These are phyloP conservation scores for Pediacus dermestoides DNA, from an alignment of 2,888 invertebrate species.

Conservation along the genomic window DNA sequence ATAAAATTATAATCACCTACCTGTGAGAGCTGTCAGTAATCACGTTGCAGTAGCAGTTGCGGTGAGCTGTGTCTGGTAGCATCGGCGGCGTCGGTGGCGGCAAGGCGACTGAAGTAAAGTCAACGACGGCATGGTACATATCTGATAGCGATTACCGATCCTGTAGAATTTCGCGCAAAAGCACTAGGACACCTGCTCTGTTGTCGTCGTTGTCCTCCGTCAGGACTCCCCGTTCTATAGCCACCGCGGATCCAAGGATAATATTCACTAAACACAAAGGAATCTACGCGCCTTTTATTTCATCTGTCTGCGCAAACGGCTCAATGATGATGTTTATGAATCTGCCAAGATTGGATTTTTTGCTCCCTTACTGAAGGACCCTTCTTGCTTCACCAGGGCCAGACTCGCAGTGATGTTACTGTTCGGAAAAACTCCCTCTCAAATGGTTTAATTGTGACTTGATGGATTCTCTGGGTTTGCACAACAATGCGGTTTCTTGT, in stretches of 20 bases:
- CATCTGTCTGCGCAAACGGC: slow-evolving; percentile 22
- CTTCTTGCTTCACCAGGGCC: no score
- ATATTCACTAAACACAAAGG: slow-evolving; percentile 24
- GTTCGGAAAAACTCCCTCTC: no score
- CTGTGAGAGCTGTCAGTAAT: slow-evolving; percentile 18
- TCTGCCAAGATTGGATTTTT: slow-evolving; percentile 6
- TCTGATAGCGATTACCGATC: slow-evolving; percentile 47
- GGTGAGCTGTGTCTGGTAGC: slow-evolving; percentile 16
- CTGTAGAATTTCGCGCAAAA: slow-evolving; percentile 44
- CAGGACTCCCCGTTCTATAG: neutral
- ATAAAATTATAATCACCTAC: no score
- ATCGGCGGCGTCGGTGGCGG: slow-evolving; percentile 30
- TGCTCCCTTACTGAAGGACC: neutral
- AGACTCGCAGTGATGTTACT: no score
- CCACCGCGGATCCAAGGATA: slow-evolving; percentile 16
- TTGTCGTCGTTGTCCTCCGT: slow-evolving; percentile 17
- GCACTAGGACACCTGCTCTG: slow-evolving; percentile 44
- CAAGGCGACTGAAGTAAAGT: slow-evolving; percentile 40
- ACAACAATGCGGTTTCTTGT: no score
- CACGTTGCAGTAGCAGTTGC: slow-evolving; percentile 19
- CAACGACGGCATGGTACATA: slow-evolving; percentile 45
- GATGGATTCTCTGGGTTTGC: no score
- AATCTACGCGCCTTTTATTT: slow-evolving; percentile 10
- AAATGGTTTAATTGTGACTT: no score
- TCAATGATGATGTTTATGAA: slow-evolving; percentile 25